A percentile compares a stretch with the other conserved stretches of the same genome.
These are phyloP conservation scores for Atethmia centrago DNA, from an alignment of 2,888 invertebrate genomes.

Conservation along the genomic window DNA sequence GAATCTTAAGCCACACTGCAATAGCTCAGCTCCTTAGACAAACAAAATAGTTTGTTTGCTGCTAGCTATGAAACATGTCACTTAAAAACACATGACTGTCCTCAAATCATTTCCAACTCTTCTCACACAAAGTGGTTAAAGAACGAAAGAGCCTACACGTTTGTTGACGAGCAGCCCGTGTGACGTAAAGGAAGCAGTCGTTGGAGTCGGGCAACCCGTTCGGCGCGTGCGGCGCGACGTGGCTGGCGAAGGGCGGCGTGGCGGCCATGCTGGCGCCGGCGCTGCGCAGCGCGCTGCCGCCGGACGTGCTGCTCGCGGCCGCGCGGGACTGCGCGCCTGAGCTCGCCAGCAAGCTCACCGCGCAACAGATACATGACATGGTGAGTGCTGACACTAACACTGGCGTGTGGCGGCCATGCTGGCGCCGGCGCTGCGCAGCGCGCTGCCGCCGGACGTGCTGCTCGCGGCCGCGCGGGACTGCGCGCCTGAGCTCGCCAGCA, in stretches of 20 bases:
- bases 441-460: slow-evolving; percentile 88
- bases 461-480: slow-evolving; percentile 97
- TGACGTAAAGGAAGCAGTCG: slow-evolving; percentile 91
- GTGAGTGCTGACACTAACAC: slow-evolving; percentile 85
- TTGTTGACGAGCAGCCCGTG: slow-evolving; percentile 80
- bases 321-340: slow-evolving; percentile 97
- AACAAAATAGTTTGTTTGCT: slow-evolving; percentile 10
- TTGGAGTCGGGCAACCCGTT: slow-evolving; percentile 92
- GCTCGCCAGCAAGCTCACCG: slow-evolving; percentile 93
- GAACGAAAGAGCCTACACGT: slow-evolving; percentile 66
- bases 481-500: slow-evolving; percentile 95
- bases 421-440: slow-evolving; percentile 87
- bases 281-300: slow-evolving; percentile 90
- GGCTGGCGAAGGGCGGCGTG: slow-evolving; percentile 85
- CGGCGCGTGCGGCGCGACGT: slow-evolving; percentile 87
- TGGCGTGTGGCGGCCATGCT: not conserved
- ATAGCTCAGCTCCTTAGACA: slow-evolving; percentile 32
- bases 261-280: slow-evolving; percentile 89
- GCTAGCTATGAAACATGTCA: slow-evolving; percentile 19
- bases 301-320: slow-evolving; percentile 96
- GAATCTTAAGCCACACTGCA: slow-evolving; percentile 20
- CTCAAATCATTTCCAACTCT: slow-evolving; percentile 52
- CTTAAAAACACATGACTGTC: slow-evolving; percentile 30
- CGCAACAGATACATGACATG: slow-evolving; percentile 95
- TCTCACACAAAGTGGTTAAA: slow-evolving; percentile 63